phyloP scores from a whole-genome alignment of 2,888 invertebrate species.

The Eilema depressum region DNA sequence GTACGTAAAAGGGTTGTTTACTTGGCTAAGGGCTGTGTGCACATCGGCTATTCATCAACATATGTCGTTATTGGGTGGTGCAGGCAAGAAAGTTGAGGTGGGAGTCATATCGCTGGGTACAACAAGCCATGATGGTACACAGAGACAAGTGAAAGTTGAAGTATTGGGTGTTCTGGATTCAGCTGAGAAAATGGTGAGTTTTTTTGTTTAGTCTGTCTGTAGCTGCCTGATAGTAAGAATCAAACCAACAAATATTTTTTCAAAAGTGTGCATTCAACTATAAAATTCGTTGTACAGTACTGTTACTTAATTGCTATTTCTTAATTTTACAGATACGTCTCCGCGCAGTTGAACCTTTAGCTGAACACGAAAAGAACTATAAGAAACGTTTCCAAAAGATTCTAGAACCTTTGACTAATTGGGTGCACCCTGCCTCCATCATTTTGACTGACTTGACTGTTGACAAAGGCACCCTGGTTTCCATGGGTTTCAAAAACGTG shows the following conservation, averaged over 20 bases:
- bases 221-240: background rate
- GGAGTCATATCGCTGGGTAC: constrained; percentile 96
- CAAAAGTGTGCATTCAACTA: too few relatives aligned
- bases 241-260: too few relatives aligned
- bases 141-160: constrained; percentile 94
- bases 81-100: constrained; percentile 90
- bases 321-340: constrained; percentile 87
- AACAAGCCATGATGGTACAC: constrained; percentile 92
- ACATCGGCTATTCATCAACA: constrained; percentile 93
- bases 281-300: too few relatives aligned
- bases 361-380: constrained; percentile 92
- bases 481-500: constrained; percentile 93
- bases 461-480: constrained; percentile 91
- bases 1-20: constrained; percentile 88
- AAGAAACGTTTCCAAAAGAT: constrained; percentile 94
- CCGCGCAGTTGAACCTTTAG: constrained; percentile 93
- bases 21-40: constrained; percentile 90
- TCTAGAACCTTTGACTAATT: constrained; percentile 91
- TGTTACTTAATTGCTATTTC: too few relatives aligned
- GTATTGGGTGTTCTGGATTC: constrained; percentile 94
- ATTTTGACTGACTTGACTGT: constrained; percentile 94
- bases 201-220: background rate
- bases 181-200: constrained; percentile 88
- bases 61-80: constrained; percentile 91
- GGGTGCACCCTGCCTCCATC: constrained; percentile 93